Percentiles rank a stretch among this genome's conserved stretches.
Conservation (phyloP, 2,113 vertebrate species). For the Cariama cristata region DNA sequence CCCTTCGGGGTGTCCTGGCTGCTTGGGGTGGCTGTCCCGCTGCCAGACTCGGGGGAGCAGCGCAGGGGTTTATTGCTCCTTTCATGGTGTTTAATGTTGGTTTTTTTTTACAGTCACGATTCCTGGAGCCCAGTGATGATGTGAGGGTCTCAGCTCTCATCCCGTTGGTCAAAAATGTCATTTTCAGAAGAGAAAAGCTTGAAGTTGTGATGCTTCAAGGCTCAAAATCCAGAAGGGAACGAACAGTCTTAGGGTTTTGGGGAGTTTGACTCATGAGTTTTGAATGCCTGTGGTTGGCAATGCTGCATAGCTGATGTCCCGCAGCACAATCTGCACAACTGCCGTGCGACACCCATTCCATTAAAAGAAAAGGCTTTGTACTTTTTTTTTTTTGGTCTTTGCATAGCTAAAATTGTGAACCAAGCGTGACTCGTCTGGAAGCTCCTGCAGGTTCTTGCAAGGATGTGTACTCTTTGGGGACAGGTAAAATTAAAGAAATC, state of each 20-base stretch:
- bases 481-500: not conserved
- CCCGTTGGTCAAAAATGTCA: not conserved
- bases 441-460: not conserved
- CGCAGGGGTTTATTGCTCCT: not conserved
- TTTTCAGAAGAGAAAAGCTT: not conserved
- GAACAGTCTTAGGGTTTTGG: constrained; percentile 33
- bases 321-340: constrained; percentile 32
- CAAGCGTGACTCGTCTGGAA: not conserved
- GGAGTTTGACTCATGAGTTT: constrained; percentile 52
- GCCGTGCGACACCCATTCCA: not conserved
- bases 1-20: not conserved
- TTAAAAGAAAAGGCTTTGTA: constrained; percentile 14
- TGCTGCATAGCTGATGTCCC: constrained; percentile 38
- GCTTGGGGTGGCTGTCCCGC: not conserved
- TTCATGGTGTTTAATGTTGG: not conserved
- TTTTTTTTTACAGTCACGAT: not conserved
- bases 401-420: not conserved
- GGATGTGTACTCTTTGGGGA: not conserved
- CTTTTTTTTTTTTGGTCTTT: not conserved
- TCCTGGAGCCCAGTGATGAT: not conserved
- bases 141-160: not conserved
- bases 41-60: not conserved
- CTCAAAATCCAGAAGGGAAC: constrained; percentile 20
- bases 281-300: constrained; percentile 60
- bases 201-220: not conserved